Conservation (phyloP, 2,113 vertebrate species). For the Scartelaos histophorus region DNA sequence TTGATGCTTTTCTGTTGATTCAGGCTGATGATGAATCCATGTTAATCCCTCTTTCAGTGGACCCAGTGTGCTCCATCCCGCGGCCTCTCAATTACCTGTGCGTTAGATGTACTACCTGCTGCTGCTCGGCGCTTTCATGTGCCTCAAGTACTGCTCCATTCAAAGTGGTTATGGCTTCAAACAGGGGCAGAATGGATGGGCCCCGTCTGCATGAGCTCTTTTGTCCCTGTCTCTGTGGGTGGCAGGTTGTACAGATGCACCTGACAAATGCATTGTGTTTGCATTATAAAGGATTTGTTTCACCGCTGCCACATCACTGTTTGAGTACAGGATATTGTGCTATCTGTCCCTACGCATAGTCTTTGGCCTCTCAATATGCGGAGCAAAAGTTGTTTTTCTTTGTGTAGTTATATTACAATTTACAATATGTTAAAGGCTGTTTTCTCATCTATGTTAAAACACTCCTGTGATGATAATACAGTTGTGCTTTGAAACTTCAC, state of each 20-base stretch:
- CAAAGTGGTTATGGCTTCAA: slow-evolving; percentile 46
- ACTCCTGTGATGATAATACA: too few species aligned
- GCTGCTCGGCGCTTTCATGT: slow-evolving; percentile 58
- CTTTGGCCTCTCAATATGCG: background rate
- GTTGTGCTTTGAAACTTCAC: too few species aligned
- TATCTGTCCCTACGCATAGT: background rate
- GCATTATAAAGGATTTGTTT: slow-evolving; percentile 42
- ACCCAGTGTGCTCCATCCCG: slow-evolving; percentile 33
- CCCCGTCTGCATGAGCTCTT: slow-evolving; percentile 34
- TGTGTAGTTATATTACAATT: background rate
- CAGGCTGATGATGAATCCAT: slow-evolving; percentile 47
- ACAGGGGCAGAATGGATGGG: slow-evolving; percentile 46
- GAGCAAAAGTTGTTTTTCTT: background rate
- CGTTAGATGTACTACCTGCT: slow-evolving; percentile 56
- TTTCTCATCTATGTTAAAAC: too few species aligned
- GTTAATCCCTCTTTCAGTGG: slow-evolving; percentile 62
- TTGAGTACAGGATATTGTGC: slow-evolving; percentile 15
- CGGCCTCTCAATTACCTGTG: slow-evolving; percentile 45
- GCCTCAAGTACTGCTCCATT: slow-evolving; percentile 48
- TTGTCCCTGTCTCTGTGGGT: slow-evolving; percentile 13
- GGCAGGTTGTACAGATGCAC: slow-evolving; percentile 26
- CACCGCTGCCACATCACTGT: slow-evolving; percentile 17
- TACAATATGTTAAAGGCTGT: too few species aligned
- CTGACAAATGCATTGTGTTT: slow-evolving; percentile 35
- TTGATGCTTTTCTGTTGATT: slow-evolving; percentile 24